Evolutionary conservation across 2,888 invertebrate species (phyloP).

Genomic region (Chouioia cunea): DNA sequence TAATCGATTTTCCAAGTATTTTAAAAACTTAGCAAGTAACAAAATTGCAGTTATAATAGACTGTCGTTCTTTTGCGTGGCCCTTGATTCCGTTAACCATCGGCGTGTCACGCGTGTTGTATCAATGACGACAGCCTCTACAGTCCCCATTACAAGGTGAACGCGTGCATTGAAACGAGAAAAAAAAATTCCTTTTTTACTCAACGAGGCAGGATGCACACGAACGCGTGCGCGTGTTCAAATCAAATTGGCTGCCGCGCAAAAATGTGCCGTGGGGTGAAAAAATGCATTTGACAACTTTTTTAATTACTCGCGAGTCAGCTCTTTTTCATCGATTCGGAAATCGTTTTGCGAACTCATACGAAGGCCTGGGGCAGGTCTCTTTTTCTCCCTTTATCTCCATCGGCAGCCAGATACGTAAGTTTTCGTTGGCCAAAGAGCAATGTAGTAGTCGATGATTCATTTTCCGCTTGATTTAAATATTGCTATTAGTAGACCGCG

Average conservation of each 20-base stretch:
- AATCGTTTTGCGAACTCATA: no score
- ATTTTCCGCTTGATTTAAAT: constrained; percentile 11
- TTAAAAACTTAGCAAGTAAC: constrained; percentile 18
- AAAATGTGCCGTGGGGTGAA: not conserved
- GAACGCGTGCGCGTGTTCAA: not conserved
- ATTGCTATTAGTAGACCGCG: not conserved
- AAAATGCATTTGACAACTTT: constrained; percentile 34
- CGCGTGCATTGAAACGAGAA: no score
- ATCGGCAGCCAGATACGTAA: no score
- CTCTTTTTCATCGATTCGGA: no score
- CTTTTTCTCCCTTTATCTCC: no score
- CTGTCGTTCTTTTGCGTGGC: constrained; percentile 3
- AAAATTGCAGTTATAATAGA: constrained; percentile 7
- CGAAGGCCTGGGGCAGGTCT: no score
- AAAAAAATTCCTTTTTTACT: no score
- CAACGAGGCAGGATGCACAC: not conserved
- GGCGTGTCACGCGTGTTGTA: no score
- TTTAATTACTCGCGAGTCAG: constrained; percentile 25
- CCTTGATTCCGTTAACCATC: no score
- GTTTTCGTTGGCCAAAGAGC: no score
- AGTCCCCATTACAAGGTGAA: no score
- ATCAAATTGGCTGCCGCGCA: constrained; percentile 19
- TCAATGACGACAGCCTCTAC: no score
- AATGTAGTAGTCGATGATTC: not conserved
- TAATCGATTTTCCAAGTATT: constrained; percentile 16